Evolutionary conservation across 2,797 vertebrate genomes (phyloP).

Genomic region (Peromyscus nudipes): DNA sequence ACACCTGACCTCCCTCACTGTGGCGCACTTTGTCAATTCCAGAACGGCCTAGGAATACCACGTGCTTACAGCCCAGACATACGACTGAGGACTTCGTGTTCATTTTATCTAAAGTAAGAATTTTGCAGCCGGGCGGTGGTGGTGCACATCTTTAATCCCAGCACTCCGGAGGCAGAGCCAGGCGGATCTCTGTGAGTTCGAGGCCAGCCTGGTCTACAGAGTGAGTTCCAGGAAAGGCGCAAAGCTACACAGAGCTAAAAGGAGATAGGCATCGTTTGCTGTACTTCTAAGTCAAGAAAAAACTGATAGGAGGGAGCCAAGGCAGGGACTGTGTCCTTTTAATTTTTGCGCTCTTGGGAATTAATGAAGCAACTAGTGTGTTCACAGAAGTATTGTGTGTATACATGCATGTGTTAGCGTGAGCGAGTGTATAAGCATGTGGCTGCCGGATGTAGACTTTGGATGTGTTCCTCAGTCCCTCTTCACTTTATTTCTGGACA

Average conservation of each 20-base stretch:
- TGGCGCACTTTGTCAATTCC: not conserved
- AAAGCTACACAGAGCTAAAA: not conserved
- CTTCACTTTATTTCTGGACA: not conserved
- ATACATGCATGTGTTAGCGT: not conserved
- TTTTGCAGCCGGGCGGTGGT: not conserved
- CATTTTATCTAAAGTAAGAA: constrained; percentile 33
- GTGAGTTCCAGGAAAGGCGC: no score
- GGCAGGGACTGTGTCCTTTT: not conserved
- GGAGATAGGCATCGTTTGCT: not conserved
- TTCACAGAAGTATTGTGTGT: constrained; percentile 1
- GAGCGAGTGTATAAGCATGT: not conserved
- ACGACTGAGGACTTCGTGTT: not conserved
- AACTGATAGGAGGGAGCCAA: not conserved
- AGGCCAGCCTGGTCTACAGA: no score
- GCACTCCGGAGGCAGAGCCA: no score
- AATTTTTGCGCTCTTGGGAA: not conserved
- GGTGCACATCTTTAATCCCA: no score
- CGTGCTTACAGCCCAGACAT: not conserved
- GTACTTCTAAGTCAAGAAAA: not conserved
- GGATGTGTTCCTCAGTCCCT: not conserved
- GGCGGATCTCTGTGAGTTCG: no score
- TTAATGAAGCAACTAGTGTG: not conserved
- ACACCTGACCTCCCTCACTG: not conserved
- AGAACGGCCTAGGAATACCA: not conserved
- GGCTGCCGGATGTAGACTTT: not conserved